phyloP scores from a whole-genome alignment of 1,140 invertebrate species.

The Conus ventricosus region DNA sequence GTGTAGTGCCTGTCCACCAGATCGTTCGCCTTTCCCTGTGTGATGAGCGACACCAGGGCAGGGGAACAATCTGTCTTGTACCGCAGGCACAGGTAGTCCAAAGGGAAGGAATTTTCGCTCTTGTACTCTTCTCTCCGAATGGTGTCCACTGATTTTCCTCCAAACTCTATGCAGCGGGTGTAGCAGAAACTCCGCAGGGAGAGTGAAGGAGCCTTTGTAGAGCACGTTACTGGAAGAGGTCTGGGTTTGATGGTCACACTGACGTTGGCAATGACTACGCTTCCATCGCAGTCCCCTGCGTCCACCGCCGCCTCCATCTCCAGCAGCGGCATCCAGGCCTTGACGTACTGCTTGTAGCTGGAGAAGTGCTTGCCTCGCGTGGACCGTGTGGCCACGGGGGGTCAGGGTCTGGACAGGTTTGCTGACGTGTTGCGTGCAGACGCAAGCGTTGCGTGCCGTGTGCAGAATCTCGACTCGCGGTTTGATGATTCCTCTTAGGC shows the following conservation, averaged over 20 bases:
- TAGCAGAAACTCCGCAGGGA: slow-evolving; percentile 39
- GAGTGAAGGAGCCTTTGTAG: slow-evolving; percentile 38
- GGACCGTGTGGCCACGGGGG: slow-evolving; percentile 23
- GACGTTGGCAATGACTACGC: slow-evolving; percentile 39
- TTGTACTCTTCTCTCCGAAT: neutral
- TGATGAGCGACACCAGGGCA: neutral
- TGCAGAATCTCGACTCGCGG: slow-evolving; percentile 45
- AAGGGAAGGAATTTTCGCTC: neutral
- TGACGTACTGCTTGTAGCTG: slow-evolving; percentile 39
- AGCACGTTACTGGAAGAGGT: neutral
- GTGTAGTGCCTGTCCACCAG: slow-evolving; percentile 18
- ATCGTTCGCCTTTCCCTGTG: neutral
- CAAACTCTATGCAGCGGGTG: slow-evolving; percentile 44
- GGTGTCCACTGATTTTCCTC: slow-evolving; percentile 36
- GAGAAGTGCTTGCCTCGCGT: slow-evolving; percentile 12
- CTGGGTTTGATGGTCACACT: slow-evolving; percentile 1
- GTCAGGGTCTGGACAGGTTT: slow-evolving; percentile 46
- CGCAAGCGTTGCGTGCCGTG: slow-evolving; percentile 43
- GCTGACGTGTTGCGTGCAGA: slow-evolving; percentile 46
- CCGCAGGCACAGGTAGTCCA: slow-evolving; percentile 36
- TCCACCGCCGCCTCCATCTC: slow-evolving; percentile 51
- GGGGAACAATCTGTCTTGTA: neutral
- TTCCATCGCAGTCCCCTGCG: slow-evolving; percentile 29
- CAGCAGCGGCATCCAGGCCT: slow-evolving; percentile 48
- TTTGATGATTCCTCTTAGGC: slow-evolving; percentile 38